Conservation (phyloP, 2,797 vertebrate species). For the Sebastes nivosus region DNA sequence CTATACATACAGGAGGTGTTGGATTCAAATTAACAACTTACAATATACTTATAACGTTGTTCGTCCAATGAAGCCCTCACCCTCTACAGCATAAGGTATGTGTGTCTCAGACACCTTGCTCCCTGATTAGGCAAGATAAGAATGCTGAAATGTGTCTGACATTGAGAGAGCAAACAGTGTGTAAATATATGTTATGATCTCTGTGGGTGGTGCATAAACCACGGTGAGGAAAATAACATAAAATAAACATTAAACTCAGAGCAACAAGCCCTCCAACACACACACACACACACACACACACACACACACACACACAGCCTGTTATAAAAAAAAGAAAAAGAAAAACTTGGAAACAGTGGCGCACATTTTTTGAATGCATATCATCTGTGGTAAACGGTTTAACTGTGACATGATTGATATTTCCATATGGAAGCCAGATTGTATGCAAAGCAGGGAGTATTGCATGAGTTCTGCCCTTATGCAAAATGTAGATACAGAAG, state of each 20-base stretch:
- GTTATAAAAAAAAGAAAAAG: neutral
- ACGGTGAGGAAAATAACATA: constrained; percentile 5
- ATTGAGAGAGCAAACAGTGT: constrained; percentile 36
- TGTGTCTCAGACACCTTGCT: neutral
- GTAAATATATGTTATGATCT: constrained; percentile 51
- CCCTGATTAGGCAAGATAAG: neutral
- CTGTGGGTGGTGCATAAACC: constrained; percentile 41
- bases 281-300: neutral
- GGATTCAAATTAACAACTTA: neutral
- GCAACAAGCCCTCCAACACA: neutral
- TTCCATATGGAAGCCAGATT: constrained; percentile 1
- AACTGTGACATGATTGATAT: neutral
- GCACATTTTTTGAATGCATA: neutral
- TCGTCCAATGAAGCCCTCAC: neutral
- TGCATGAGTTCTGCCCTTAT: neutral
- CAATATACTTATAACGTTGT: neutral
- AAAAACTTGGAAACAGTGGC: neutral
- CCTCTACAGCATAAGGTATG: neutral
- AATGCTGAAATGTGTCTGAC: constrained; percentile 5
- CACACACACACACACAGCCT: neutral
- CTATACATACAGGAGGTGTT: neutral
- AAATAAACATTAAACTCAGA: constrained; percentile 9
- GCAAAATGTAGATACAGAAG: neutral
- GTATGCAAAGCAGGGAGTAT: neutral
- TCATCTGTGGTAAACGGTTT: neutral